Conservation (phyloP, 2,888 invertebrate species). For the Metopia argyrocephala region DNA sequence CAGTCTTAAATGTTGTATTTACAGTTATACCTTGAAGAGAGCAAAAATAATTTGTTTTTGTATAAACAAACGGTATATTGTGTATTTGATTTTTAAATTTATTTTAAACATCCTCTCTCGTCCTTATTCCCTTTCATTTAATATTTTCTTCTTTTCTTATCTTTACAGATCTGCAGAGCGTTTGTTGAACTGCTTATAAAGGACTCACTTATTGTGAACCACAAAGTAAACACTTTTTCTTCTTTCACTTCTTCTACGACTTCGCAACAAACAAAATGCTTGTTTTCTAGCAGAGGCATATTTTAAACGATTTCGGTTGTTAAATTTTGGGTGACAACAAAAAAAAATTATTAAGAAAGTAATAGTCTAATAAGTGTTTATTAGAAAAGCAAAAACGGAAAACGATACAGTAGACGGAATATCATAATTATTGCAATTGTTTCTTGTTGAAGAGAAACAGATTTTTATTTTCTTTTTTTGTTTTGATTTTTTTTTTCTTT, state of each 20-base stretch:
- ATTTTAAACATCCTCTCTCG: background rate
- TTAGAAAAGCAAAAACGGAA: too few species aligned
- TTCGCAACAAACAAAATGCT: constrained; percentile 53
- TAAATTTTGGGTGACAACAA: constrained; percentile 14
- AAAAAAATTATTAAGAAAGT: too few species aligned
- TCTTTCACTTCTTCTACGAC: constrained; percentile 16
- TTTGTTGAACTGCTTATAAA: constrained; percentile 1
- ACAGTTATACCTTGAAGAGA: too few species aligned
- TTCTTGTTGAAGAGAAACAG: too few species aligned
- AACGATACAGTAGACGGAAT: too few species aligned
- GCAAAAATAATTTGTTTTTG: constrained; percentile 1
- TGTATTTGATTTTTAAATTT: background rate
- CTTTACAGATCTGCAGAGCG: constrained; percentile 51
- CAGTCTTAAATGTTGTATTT: background rate
- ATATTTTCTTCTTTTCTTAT: constrained; percentile 16
- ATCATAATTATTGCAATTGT: too few species aligned
- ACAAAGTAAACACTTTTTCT: background rate
- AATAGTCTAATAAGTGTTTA: too few species aligned
- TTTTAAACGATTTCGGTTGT: constrained; percentile 26
- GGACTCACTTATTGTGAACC: background rate
- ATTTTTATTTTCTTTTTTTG: too few species aligned
- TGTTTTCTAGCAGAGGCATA: constrained; percentile 61
- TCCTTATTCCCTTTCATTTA: background rate
- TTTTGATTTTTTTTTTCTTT: too few species aligned
- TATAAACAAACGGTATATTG: constrained; percentile 48